phyloP scores from a whole-genome alignment of 2,797 vertebrate species.

The Pterois miles region DNA sequence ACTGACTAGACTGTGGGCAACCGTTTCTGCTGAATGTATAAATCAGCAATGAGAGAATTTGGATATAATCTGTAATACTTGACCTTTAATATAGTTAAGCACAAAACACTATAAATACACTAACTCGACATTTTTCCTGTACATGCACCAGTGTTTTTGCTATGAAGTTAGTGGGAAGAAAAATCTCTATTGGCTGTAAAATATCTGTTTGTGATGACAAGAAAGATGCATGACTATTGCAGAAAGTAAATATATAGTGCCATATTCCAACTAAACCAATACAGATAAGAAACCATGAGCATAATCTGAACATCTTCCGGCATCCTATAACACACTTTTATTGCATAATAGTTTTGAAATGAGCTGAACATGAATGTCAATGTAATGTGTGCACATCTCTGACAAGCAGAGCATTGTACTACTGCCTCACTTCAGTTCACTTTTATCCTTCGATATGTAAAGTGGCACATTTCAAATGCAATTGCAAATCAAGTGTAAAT shows the following conservation, averaged over 20 bases:
- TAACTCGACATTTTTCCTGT: not conserved
- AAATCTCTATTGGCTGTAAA: not conserved
- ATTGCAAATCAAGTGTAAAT: constrained; percentile 57
- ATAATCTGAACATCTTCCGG: not conserved
- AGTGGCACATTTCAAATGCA: constrained; percentile 34
- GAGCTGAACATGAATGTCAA: not conserved
- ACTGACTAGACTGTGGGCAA: no score
- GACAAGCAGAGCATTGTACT: not conserved
- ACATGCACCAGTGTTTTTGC: not conserved
- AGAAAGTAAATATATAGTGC: not conserved
- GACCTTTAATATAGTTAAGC: not conserved
- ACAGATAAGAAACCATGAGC: not conserved
- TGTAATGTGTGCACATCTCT: not conserved
- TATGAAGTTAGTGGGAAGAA: not conserved
- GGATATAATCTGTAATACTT: no score
- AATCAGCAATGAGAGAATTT: no score
- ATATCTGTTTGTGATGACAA: not conserved
- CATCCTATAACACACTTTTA: not conserved
- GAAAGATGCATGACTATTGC: not conserved
- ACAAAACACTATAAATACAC: not conserved
- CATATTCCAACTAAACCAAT: not conserved
- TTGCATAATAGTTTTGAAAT: constrained; percentile 7
- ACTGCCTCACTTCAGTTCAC: not conserved
- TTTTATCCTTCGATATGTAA: constrained; percentile 26
- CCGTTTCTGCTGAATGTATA: no score